Conservation (phyloP, 2,888 invertebrate species). For the Penaeus monodon region DNA sequence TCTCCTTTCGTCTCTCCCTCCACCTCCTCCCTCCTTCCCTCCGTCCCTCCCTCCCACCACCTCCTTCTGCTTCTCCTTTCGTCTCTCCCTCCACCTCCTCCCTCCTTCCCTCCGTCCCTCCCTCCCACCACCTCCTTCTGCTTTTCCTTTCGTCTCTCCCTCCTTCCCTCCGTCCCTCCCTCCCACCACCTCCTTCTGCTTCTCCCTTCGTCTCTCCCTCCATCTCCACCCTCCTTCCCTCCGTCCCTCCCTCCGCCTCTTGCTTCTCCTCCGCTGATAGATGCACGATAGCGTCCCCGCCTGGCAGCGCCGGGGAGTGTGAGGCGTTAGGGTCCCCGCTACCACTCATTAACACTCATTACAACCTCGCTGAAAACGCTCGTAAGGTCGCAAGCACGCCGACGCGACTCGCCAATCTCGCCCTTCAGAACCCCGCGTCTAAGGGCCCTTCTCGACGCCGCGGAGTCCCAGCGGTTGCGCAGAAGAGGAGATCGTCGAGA, state of each 20-base stretch:
- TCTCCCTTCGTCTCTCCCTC: not conserved
- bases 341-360: conserved; percentile 60
- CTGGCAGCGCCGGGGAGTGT: conserved; percentile 44
- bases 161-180: not conserved
- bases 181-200: not conserved
- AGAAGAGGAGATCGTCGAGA: conserved; percentile 42
- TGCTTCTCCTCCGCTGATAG: conserved; percentile 22
- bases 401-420: not conserved
- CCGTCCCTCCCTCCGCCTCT: not conserved
- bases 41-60: not conserved
- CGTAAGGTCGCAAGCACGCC: conserved; percentile 31
- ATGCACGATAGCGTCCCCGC: conserved; percentile 44
- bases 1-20: not conserved
- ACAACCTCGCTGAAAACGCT: conserved; percentile 39
- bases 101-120: not conserved
- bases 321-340: conserved; percentile 45
- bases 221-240: not conserved
- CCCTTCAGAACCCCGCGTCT: conserved; percentile 10
- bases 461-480: conserved; percentile 7
- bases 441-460: conserved; percentile 8
- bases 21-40: not conserved
- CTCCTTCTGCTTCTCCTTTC: not conserved
- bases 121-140: not conserved
- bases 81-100: not conserved
- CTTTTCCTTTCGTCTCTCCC: not conserved